A percentile compares a stretch with the other conserved stretches of the same genome.
These are phyloP conservation scores for Hemiscyllium ocellatum DNA, from an alignment of 2,113 vertebrate genomes.

Conservation along the genomic window DNA sequence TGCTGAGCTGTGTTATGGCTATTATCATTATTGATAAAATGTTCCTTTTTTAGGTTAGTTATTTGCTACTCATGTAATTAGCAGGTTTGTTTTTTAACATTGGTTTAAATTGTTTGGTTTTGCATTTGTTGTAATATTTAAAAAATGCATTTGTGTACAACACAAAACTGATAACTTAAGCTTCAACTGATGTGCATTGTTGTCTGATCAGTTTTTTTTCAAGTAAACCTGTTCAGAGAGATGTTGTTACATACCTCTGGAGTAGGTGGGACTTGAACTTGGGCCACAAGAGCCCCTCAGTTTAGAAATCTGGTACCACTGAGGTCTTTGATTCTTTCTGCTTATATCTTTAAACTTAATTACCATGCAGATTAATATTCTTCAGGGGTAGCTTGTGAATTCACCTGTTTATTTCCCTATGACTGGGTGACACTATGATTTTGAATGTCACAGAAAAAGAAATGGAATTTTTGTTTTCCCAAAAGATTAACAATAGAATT, in stretches of 20 bases:
- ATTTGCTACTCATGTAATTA: no score
- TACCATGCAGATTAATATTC: not conserved
- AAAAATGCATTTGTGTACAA: not conserved
- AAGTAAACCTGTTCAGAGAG: no score
- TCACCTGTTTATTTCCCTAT: not conserved
- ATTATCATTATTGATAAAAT: no score
- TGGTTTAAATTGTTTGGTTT: no score
- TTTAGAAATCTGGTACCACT: not conserved
- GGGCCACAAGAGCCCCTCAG: not conserved
- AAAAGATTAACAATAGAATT: not conserved
- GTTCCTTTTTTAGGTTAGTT: no score
- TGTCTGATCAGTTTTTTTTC: not conserved
- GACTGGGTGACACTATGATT: not conserved
- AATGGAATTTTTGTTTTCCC: not conserved
- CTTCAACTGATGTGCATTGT: not conserved
- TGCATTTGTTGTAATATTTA: no score
- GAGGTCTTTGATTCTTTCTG: not conserved
- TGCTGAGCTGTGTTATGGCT: no score
- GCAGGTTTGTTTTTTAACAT: no score
- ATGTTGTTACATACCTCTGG: no score
- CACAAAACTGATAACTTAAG: not conserved
- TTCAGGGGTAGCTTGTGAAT: not conserved
- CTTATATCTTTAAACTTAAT: not conserved
- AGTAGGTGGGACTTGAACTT: not conserved
- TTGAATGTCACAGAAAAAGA: not conserved